These are phyloP conservation scores for Notodonta ziczac DNA, from an alignment of 2,888 invertebrate genomes.

Conservation along the genomic window DNA sequence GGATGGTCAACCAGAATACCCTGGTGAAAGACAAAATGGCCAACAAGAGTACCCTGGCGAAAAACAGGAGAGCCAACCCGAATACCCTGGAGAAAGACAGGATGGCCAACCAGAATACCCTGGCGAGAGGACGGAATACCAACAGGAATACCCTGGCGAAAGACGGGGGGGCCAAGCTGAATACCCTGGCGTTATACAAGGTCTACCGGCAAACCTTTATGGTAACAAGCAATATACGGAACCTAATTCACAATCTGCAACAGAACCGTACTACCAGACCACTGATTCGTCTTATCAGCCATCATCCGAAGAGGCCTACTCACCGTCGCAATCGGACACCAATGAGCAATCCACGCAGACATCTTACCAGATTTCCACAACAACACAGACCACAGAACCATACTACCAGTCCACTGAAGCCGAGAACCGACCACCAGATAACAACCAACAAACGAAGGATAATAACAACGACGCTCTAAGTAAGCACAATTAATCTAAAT, in stretches of 20 bases:
- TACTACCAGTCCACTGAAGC: background rate
- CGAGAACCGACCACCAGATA: background rate
- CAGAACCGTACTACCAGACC: conserved; percentile 18
- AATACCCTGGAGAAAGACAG: background rate
- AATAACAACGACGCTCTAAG: conserved; percentile 51
- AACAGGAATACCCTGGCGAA: background rate
- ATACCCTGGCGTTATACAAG: background rate
- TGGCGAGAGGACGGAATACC: background rate
- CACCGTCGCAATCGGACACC: background rate
- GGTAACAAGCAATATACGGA: conserved; percentile 22
- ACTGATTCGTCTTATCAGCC: conserved; percentile 18
- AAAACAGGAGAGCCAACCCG: background rate
- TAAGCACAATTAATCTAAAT: conserved; percentile 43
- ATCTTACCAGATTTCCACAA: background rate
- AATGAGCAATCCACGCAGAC: background rate
- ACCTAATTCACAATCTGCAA: conserved; percentile 18
- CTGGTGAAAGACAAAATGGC: background rate
- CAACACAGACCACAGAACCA: background rate
- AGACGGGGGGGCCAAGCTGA: background rate
- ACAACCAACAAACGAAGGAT: conserved; percentile 20
- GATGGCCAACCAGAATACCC: background rate
- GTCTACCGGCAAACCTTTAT: conserved; percentile 1
- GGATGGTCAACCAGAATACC: conserved; percentile 11
- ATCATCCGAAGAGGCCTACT: background rate
- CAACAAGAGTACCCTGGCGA: background rate